Evolutionary conservation across 2,797 vertebrate genomes (phyloP).

Genomic region (Emys orbicularis): DNA sequence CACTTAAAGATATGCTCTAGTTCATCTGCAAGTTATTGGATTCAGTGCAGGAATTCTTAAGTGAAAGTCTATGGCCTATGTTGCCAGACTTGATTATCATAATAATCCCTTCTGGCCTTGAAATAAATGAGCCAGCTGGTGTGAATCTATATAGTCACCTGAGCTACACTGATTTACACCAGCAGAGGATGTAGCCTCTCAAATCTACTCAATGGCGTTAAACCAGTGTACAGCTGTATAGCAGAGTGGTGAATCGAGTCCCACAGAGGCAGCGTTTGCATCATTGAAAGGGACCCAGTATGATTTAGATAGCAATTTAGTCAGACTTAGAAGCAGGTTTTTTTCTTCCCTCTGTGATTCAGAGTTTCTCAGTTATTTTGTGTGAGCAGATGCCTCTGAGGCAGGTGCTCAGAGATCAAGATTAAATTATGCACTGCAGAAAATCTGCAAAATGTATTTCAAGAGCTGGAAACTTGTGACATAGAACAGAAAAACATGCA

Average conservation of each 20-base stretch:
- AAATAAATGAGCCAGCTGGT: background rate
- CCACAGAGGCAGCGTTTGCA: background rate
- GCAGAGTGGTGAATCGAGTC: background rate
- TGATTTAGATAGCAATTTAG: conserved; percentile 33
- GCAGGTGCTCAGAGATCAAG: background rate
- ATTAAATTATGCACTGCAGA: conserved; percentile 49
- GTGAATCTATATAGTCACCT: background rate
- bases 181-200: background rate
- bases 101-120: background rate
- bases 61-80: background rate
- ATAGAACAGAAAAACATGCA: conserved; percentile 41
- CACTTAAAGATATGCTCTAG: background rate
- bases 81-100: background rate
- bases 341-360: conserved; percentile 21
- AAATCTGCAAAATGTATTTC: conserved; percentile 60
- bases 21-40: background rate
- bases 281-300: background rate
- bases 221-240: background rate
- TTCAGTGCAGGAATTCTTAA: background rate
- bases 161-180: background rate
- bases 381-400: conserved; percentile 23
- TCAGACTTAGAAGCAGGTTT: background rate
- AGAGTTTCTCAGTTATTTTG: conserved; percentile 33
- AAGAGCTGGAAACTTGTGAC: conserved; percentile 37
- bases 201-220: background rate